These are phyloP conservation scores for Didymodactylos carnosus DNA, from an alignment of 2,888 invertebrate genomes.

Conservation along the genomic window DNA sequence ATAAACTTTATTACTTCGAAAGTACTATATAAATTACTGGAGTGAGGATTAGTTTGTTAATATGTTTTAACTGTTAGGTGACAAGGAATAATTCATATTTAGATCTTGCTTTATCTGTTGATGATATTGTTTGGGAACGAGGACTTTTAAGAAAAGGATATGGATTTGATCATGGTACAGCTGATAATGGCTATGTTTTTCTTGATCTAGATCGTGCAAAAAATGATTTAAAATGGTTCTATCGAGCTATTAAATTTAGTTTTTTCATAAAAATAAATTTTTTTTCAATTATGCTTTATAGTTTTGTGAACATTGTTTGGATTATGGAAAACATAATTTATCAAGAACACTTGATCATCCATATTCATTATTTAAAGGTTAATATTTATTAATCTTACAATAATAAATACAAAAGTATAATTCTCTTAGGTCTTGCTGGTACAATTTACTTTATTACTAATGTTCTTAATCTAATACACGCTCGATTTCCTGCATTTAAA, in stretches of 20 bases:
- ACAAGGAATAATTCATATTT: not conserved
- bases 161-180: conserved; percentile 66
- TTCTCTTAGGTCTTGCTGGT: conserved; percentile 52
- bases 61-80: conserved; percentile 37
- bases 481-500: conserved; percentile 47
- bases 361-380: conserved; percentile 61
- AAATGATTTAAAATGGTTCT: conserved; percentile 49
- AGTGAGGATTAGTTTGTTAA: not conserved
- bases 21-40: too few species aligned
- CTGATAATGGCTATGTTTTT: conserved; percentile 68
- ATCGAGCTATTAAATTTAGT: conserved; percentile 43
- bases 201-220: conserved; percentile 57
- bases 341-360: conserved; percentile 51
- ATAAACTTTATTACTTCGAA: conserved; percentile 18
- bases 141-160: conserved; percentile 63
- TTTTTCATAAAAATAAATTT: not conserved
- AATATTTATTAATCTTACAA: conserved; percentile 22
- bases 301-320: not conserved
- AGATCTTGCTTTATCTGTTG: conserved; percentile 24
- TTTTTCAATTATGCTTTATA: not conserved
- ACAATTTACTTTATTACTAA: conserved; percentile 62
- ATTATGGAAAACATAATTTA: not conserved
- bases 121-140: conserved; percentile 57
- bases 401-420: not conserved
- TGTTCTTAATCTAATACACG: conserved; percentile 49